Conservation (phyloP, 2,113 vertebrate species). For the Apteryx mantelli region DNA sequence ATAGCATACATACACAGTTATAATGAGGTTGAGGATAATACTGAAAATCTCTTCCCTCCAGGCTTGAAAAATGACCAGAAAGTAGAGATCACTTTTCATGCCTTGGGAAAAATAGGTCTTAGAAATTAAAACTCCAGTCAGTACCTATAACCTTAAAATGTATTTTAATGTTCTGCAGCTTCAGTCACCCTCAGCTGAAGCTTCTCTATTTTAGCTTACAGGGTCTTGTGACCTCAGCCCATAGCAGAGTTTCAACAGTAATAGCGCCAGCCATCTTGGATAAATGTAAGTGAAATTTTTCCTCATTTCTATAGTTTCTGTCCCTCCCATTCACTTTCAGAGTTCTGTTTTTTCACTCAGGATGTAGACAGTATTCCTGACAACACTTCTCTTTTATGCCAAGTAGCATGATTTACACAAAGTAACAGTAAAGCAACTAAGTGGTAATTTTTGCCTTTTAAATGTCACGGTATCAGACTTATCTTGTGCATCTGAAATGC, state of each 20-base stretch:
- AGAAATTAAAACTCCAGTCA: conserved; percentile 46
- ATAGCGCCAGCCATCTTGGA: conserved; percentile 65
- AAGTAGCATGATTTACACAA: not conserved
- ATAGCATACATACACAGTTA: not conserved
- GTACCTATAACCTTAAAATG: conserved; percentile 62
- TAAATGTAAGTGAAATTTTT: conserved; percentile 72
- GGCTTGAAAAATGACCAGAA: conserved; percentile 28
- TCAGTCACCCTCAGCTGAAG: conserved; percentile 70
- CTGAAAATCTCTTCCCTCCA: conserved; percentile 8
- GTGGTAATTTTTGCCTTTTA: conserved; percentile 17
- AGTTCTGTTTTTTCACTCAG: conserved; percentile 36
- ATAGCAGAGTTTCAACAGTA: conserved; percentile 70
- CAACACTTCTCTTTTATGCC: not conserved
- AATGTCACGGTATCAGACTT: not conserved
- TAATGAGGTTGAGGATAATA: not conserved
- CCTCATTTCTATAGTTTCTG: conserved; percentile 69
- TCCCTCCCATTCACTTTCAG: conserved; percentile 59
- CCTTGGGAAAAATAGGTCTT: conserved; percentile 23
- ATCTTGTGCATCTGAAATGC: conserved; percentile 17
- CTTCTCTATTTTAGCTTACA: conserved; percentile 71
- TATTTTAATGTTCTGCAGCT: conserved; percentile 67
- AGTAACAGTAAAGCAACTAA: conserved; percentile 19
- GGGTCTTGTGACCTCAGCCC: conserved; percentile 71
- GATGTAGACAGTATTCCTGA: conserved; percentile 11
- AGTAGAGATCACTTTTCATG: not conserved